Percentiles rank a stretch among this genome's conserved stretches.
Conservation (phyloP, 2,888 invertebrate species). For the Lepidocyrtoides sp. region DNA sequence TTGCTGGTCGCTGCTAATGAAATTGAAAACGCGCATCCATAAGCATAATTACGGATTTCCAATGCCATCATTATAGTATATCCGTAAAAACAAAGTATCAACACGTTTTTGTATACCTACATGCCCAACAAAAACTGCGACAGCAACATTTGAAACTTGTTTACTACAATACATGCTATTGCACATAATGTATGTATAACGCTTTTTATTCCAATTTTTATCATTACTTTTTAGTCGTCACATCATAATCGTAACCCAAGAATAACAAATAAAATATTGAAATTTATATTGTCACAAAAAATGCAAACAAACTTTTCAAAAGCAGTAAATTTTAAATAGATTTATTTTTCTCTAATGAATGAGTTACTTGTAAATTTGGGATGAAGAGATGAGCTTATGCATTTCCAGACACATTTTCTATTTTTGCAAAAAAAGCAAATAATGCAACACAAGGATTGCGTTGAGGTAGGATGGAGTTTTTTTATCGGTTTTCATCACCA, state of each 20-base stretch:
- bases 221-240: background rate
- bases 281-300: background rate
- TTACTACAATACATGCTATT: no score
- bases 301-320: background rate
- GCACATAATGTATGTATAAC: no score
- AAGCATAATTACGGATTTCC: background rate
- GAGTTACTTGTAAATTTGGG: background rate
- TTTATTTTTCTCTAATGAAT: slow-evolving; percentile 28
- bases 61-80: background rate
- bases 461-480: slow-evolving; percentile 1
- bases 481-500: background rate
- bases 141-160: background rate
- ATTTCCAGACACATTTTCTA: slow-evolving; percentile 36
- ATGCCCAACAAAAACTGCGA: no score
- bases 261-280: background rate
- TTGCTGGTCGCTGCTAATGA: background rate
- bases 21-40: slow-evolving; percentile 1
- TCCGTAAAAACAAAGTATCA: background rate
- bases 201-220: slow-evolving; percentile 16
- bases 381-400: slow-evolving; percentile 31
- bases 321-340: background rate
- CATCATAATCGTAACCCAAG: slow-evolving; percentile 12
- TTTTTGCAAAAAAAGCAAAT: background rate
- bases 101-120: background rate
- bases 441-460: background rate